Evolutionary conservation across 2,113 vertebrate species (phyloP), one percentile per base, ranked within the genome.

Genomic region (Ceyx cyanopectus): DNA sequence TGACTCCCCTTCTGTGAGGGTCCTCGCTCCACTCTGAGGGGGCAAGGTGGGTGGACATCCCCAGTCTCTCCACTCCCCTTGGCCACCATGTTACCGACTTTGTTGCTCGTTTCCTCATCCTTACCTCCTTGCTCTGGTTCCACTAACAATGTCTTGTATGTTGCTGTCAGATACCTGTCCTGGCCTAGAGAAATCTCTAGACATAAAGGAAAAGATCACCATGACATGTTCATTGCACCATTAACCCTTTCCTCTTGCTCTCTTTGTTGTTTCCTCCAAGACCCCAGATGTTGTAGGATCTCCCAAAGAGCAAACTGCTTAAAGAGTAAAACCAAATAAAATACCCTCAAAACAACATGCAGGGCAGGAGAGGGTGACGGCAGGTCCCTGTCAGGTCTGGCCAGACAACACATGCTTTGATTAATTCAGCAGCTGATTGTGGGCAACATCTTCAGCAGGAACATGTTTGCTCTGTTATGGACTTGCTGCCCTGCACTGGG

Each of bases 81-180:
- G 18, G 32, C 21, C 50, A 21, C 27, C 3, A 0, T 0, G 0
- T n/a, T 16, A 41, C 27, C 30, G 48, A 2, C 20, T 63, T 43
- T 32, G 54, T 27, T 72, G 30, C 46, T 48, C 23, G 12, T 48
- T 57, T 8, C 7, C 53, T 78, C 15, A 48, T n/a, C 61, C 61
- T 74, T 30, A 22, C 46, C 22, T 51, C 50, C 24, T 51, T 69
- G 73, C 56, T 87, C 41, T 1, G 9, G 15, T 62, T 74, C 65
- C 77, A 22, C 56, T 15, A n/a, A 21, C 51, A 26, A 5, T 0
- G 0, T 32, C 34, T 82, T 14, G 0, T 19, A 7, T 13, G 23
- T 29, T 5, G 3, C 68, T 82, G 75, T 46, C 80, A 80, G 48
- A 61, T 30, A 51, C 1, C 4, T 21, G 9, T 23, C n/a, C 60